Percentiles rank a stretch among this genome's conserved stretches.
These are phyloP conservation scores for Apotomis capreana DNA, from an alignment of 2,888 invertebrate species.

Conservation along the genomic window DNA sequence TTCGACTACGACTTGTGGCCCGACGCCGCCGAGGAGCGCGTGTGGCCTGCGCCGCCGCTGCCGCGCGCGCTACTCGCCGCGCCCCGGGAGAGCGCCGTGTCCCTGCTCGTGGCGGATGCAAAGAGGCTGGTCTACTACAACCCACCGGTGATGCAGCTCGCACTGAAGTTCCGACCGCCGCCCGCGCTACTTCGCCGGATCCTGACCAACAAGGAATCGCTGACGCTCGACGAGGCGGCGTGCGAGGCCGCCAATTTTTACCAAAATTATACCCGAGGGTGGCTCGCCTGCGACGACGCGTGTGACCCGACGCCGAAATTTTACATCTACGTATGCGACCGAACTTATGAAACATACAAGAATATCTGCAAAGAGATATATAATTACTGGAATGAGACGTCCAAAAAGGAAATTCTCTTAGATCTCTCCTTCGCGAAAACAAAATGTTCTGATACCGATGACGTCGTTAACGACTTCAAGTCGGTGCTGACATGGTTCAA, in stretches of 20 bases:
- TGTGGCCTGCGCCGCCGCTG: constrained; percentile 37
- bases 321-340: constrained; percentile 44
- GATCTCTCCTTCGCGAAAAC: fast-evolving
- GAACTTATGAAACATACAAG: constrained; percentile 38
- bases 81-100: background rate
- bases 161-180: constrained; percentile 1
- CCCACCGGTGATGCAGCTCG: constrained; percentile 18
- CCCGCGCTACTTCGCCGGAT: constrained; percentile 5
- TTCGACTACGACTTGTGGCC: constrained; percentile 54
- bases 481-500: background rate
- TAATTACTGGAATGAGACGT: background rate
- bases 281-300: constrained; percentile 23
- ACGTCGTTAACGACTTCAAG: background rate
- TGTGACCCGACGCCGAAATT: constrained; percentile 1
- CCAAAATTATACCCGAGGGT: background rate
- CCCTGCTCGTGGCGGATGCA: constrained; percentile 8
- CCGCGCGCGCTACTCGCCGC: constrained; percentile 15
- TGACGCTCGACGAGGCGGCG: constrained; percentile 43
- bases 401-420: background rate
- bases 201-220: background rate
- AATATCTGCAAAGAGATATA: constrained; percentile 4
- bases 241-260: constrained; percentile 44
- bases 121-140: background rate
- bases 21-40: constrained; percentile 9
- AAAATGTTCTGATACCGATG: background rate